phyloP scores from a whole-genome alignment of 2,113 vertebrate species.

The Rissa tridactyla region DNA sequence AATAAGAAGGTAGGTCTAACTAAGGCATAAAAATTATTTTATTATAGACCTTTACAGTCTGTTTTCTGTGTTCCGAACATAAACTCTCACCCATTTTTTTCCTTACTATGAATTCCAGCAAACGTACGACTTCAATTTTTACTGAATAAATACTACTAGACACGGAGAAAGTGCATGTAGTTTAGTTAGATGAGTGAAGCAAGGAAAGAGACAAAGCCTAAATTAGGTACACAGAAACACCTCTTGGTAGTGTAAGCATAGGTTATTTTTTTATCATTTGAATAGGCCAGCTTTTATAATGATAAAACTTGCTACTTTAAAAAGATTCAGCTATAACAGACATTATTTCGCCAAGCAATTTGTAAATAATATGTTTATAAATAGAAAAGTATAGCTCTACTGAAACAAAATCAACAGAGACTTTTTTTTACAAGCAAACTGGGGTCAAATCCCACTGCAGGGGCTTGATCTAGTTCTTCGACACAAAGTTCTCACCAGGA shows the following conservation, averaged over 20 bases:
- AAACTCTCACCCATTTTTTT: not conserved
- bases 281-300: not conserved
- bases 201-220: not conserved
- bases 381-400: not conserved
- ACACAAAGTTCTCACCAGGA: not conserved
- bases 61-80: not conserved
- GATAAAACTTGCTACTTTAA: not conserved
- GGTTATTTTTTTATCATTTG: not conserved
- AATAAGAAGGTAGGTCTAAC: not conserved
- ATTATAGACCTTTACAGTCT: not conserved
- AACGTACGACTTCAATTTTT: not conserved
- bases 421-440: not conserved
- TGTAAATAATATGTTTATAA: not conserved
- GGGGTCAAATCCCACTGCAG: not conserved
- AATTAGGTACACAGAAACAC: not conserved
- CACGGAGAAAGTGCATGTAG: not conserved
- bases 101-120: not conserved
- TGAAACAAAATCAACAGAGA: not conserved
- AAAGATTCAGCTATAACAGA: not conserved
- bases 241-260: not conserved
- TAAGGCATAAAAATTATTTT: not conserved
- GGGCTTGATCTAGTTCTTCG: not conserved
- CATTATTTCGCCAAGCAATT: not conserved
- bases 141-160: not conserved
- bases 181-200: not conserved